Evolutionary conservation across 2,888 invertebrate genomes (phyloP), one percentile per base, ranked within the genome.

Genomic region (Leptopterna dolabrata): DNA sequence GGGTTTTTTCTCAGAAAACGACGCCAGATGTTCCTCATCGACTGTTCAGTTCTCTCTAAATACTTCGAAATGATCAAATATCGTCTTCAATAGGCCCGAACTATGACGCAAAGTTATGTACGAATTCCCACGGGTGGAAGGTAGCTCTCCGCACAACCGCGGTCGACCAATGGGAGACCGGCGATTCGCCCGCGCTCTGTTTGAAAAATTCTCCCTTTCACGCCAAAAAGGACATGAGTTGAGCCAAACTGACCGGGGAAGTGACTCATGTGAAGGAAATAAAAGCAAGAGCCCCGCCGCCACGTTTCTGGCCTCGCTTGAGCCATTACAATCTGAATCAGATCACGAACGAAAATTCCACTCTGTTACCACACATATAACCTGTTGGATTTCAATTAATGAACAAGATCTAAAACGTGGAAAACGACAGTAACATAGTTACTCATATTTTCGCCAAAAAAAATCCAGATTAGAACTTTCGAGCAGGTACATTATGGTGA

Each of bases 21-120:
- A 70, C 83, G 81, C 81, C 81, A 81, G 55, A 81, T 81, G 81
- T 81, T 45, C 78, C n/a, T 14, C 19, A 13, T 45, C 13, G 14
- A 19, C n/a, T 51, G 16, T n/a, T 51, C 51, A n/a, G 4, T 16
- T 51, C n/a, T 51, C n/a, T 51, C n/a, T n/a, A n/a, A 6, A 16
- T 19, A 51, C 51, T n/a, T 1, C 16, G 51, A 51, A 16, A 51
- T n/a, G n/a, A n/a, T 19, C n/a, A 36, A n/a, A 76, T 16, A 76
- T 36, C n/a, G 36, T 36, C 7, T 36, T 4, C 36, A 36, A 36
- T 36, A 16, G 16, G 13, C 24, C 45, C 14, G 24, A 78, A 78
- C n/a, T 3, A 70, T 19, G 30, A 30, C 76, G 76, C 7, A 9
- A 76, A 76, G 30, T n/a, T 16, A n/a, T n/a, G n/a, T n/a, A 7